phyloP scores from a whole-genome alignment of 1,140 invertebrate genomes.

The Danaus plexippus region DNA sequence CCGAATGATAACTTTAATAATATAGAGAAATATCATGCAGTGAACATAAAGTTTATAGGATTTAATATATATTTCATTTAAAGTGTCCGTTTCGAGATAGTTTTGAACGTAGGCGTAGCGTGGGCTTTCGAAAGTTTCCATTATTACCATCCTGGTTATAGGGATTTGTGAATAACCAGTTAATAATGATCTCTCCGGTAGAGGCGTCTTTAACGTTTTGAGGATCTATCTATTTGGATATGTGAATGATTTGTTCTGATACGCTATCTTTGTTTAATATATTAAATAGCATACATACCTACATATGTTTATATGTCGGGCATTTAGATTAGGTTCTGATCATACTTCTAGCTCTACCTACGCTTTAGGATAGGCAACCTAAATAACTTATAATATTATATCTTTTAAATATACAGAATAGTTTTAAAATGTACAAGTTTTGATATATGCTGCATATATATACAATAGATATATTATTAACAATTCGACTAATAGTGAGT shows the following conservation, averaged over 20 bases:
- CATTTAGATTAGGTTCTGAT: slow-evolving; percentile 12
- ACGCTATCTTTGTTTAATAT: slow-evolving; percentile 37
- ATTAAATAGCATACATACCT: slow-evolving; percentile 34
- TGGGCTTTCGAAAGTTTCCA: slow-evolving; percentile 45
- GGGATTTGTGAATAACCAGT: slow-evolving; percentile 14
- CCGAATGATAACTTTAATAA: no score
- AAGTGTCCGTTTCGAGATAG: slow-evolving; percentile 21
- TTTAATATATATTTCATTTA: background rate
- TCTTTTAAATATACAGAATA: no score
- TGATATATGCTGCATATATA: no score
- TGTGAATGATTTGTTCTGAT: slow-evolving; percentile 33
- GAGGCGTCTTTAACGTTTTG: slow-evolving; percentile 2
- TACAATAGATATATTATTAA: no score
- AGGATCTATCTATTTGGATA: slow-evolving; percentile 8
- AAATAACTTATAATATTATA: no score
- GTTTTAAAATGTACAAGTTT: no score
- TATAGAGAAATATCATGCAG: no score
- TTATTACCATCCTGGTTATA: slow-evolving; percentile 35
- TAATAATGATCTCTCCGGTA: slow-evolving; percentile 4
- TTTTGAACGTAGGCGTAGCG: slow-evolving; percentile 36
- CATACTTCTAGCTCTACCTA: slow-evolving; percentile 15
- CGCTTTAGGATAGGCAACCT: slow-evolving; percentile 1
- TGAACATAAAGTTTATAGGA: no score
- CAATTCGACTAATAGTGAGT: no score
- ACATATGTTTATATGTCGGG: slow-evolving; percentile 13